Evolutionary conservation across 2,113 vertebrate genomes (phyloP), one percentile per base, ranked within the genome.

Genomic region (Willisornis vidua): DNA sequence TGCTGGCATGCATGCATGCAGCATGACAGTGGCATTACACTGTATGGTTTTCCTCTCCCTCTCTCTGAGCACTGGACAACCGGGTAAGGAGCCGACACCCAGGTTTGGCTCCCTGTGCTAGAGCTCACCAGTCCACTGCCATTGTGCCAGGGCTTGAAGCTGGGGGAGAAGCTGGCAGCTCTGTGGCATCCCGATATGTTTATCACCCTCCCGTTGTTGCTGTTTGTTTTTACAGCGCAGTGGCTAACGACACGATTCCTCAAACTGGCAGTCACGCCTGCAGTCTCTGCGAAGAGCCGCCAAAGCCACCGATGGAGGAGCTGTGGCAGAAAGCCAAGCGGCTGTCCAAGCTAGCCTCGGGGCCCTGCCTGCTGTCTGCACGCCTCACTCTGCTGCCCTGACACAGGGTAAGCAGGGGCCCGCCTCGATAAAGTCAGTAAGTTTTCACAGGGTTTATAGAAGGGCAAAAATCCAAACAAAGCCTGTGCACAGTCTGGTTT

Each of bases 201-300:
- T 80, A 70, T 84, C 65, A 3, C 83, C 51, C 72, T 90, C 55
- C 59, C 0, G 15, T 88, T 83, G 85, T 87, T 83, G 79, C 79
- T 95, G 92, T 97, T 95, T 97, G 95, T 92, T 95, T 94, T 93
- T 89, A 74, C 89, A 92, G 93, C 13, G 93, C 67, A 65, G 49
- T 58, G 82, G 95, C 92, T 90, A 96, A 96, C 19, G 17, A 87
- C 78, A 31, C 43, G 7, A 76, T 90, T 85, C 90, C 92, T 93
- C 92, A 90, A 92, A 85, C 94, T 88, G 95, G 94, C 94, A 87
- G 88, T 88, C 83, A 72, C 20, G 89, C 86, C 96, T 83, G 91
- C 91, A 90, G 41, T 79, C 10, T 16, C 88, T 93, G 88, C 83
- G 43, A 6, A 66, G 90, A 91, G 87, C 82, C 4, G 51, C 90